Conservation (phyloP, 2,888 invertebrate genomes). For the Mimas tiliae region DNA sequence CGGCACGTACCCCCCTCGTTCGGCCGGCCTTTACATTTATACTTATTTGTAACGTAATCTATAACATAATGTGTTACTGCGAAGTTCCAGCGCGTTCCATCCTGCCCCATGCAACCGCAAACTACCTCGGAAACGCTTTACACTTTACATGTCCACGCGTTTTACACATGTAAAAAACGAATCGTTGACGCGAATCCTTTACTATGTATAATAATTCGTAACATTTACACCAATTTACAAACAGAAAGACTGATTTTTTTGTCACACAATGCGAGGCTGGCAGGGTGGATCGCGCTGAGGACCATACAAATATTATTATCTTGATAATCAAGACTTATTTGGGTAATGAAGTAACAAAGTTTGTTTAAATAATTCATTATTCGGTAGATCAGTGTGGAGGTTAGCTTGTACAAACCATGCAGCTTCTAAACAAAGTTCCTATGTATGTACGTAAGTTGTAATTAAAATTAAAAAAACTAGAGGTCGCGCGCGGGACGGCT, state of each 20-base stretch:
- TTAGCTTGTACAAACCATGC: constrained; percentile 85
- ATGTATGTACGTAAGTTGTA: constrained; percentile 85
- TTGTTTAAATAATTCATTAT: constrained; percentile 77
- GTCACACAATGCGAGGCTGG: constrained; percentile 28
- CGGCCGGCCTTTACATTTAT: constrained; percentile 62
- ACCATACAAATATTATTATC: constrained; percentile 57
- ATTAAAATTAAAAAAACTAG: constrained; percentile 78
- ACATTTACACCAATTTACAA: constrained; percentile 21
- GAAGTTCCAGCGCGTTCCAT: constrained; percentile 50
- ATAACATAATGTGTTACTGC: constrained; percentile 74
- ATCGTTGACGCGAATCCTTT: constrained; percentile 5
- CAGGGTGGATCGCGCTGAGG: constrained; percentile 46
- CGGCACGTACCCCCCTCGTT: constrained; percentile 54
- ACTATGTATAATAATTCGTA: constrained; percentile 11
- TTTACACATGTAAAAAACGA: constrained; percentile 17
- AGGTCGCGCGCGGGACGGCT: constrained; percentile 69
- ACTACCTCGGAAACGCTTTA: constrained; percentile 37
- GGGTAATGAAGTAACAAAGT: constrained; percentile 65
- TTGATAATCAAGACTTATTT: constrained; percentile 72
- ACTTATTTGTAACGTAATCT: constrained; percentile 76
- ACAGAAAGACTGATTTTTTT: constrained; percentile 30
- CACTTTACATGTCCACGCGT: constrained; percentile 32
- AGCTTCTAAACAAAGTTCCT: constrained; percentile 85
- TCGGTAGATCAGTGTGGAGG: constrained; percentile 83
- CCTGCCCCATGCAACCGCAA: constrained; percentile 35